phyloP scores from a whole-genome alignment of 2,113 vertebrate species.

The Ochotona curzoniae region DNA sequence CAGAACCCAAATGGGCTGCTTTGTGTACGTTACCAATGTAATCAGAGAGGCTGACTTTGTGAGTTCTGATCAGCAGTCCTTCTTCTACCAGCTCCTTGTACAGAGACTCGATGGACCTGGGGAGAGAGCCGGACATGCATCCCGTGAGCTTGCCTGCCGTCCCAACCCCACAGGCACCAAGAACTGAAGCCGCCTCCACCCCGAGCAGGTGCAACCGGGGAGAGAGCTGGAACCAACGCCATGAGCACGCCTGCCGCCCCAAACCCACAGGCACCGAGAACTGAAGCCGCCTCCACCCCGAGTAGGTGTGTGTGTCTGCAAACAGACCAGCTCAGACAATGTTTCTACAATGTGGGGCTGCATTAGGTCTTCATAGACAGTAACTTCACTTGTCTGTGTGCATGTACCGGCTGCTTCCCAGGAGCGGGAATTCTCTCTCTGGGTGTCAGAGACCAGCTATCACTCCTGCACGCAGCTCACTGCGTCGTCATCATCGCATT shows the following conservation, averaged over 20 bases:
- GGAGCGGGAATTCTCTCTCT: constrained; percentile 16
- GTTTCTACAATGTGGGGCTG: constrained; percentile 11
- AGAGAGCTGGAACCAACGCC: constrained; percentile 57
- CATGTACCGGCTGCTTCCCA: background rate
- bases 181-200: background rate
- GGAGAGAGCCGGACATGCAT: constrained; percentile 58
- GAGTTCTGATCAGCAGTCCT: constrained; percentile 87
- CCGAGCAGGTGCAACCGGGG: too few species aligned
- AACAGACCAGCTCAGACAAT: background rate
- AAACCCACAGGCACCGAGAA: fast-evolving
- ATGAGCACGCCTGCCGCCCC: background rate
- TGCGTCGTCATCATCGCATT: too few species aligned
- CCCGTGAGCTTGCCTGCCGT: background rate
- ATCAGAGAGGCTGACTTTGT: constrained; percentile 87
- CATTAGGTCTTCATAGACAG: background rate
- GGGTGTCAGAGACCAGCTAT: constrained; percentile 64
- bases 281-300: background rate
- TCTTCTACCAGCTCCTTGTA: constrained; percentile 89
- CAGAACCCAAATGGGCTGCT: fast-evolving
- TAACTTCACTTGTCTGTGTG: background rate
- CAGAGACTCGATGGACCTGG: constrained; percentile 90
- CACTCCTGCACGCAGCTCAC: too few species aligned
- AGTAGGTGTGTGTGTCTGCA: background rate
- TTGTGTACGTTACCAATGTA: constrained; percentile 87
- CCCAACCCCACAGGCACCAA: fast-evolving